phyloP scores from a whole-genome alignment of 2,113 vertebrate genomes.

The Zosterops hypoxanthus region DNA sequence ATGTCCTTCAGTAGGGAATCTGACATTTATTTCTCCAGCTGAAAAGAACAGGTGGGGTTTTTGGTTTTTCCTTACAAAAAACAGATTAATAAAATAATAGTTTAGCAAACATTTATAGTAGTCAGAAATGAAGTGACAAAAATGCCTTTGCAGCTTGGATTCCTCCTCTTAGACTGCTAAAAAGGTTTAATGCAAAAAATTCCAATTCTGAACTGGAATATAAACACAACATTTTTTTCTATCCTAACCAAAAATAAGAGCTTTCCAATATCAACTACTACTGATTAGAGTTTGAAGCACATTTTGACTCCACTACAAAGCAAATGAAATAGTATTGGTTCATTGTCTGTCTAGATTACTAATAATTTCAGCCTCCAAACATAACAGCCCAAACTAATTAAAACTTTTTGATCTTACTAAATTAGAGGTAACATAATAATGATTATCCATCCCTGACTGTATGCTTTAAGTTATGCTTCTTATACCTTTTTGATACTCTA shows the following conservation, averaged over 20 bases:
- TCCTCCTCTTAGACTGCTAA: not conserved
- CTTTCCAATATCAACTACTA: not conserved
- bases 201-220: not conserved
- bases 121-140: not conserved
- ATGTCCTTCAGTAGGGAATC: conserved; percentile 46
- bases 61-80: not conserved
- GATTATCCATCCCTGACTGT: not conserved
- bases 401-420: not conserved
- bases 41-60: not conserved
- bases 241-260: not conserved
- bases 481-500: not conserved
- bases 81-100: conserved; percentile 20
- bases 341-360: not conserved
- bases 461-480: not conserved
- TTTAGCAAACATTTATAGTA: not conserved
- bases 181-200: not conserved
- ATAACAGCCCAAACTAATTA: not conserved
- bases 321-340: not conserved
- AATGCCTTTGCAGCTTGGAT: not conserved
- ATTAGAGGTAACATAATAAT: not conserved
- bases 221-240: not conserved
- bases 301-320: not conserved
- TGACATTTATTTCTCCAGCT: conserved; percentile 57
- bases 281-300: not conserved
- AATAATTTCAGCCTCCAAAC: not conserved